phyloP scores from a whole-genome alignment of 2,113 vertebrate species.

The Hemibagrus wyckioides region DNA sequence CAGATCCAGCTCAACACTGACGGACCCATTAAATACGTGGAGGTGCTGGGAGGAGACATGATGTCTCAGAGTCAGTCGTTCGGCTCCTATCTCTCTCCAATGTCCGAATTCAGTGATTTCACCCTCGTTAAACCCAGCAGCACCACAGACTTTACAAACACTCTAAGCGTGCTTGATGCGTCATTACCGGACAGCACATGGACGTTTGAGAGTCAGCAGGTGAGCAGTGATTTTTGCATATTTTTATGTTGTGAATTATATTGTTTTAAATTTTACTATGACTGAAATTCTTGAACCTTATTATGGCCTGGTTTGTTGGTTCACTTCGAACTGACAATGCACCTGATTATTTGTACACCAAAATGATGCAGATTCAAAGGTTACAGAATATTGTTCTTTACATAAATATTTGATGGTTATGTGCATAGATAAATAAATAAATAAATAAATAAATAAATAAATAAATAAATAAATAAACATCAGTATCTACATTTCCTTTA shows the following conservation, averaged over 20 bases:
- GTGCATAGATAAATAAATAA: neutral
- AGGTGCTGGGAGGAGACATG: no score
- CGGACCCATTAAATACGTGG: no score
- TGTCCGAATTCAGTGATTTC: no score
- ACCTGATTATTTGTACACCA: neutral
- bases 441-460: no score
- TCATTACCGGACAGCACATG: slow-evolving; percentile 57
- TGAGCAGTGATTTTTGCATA: slow-evolving; percentile 44
- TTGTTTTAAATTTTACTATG: neutral
- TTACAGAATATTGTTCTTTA: neutral
- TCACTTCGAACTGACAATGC: neutral
- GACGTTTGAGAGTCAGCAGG: slow-evolving; percentile 61
- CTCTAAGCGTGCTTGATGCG: slow-evolving; percentile 54
- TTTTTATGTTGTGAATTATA: neutral
- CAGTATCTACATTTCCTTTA: neutral
- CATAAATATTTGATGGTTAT: neutral
- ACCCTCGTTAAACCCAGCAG: no score
- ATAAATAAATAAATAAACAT: neutral
- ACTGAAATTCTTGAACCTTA: neutral
- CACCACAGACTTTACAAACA: slow-evolving; percentile 47
- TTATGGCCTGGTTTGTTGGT: neutral
- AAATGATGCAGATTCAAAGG: neutral
- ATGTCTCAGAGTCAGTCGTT: no score
- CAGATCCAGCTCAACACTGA: no score
- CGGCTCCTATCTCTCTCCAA: no score